Percentiles rank a stretch among this genome's conserved stretches.
phyloP scores from a whole-genome alignment of 2,113 vertebrate genomes.

The Plecturocebus donacophilus region DNA sequence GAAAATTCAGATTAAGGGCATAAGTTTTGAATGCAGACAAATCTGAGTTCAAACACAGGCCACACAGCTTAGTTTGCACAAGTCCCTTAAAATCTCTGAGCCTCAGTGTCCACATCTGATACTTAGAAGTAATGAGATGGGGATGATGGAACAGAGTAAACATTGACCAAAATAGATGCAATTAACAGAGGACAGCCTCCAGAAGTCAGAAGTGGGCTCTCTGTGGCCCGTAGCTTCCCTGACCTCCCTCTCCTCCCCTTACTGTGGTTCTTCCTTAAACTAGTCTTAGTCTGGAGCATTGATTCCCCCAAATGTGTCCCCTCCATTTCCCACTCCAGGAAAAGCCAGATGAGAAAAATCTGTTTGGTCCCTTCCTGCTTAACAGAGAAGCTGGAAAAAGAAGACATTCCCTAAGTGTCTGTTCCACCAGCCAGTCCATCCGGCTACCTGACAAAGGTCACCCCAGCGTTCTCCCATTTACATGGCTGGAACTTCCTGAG shows the following conservation, averaged over 20 bases:
- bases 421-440: neutral
- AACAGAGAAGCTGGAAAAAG: neutral
- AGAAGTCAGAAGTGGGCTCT: neutral
- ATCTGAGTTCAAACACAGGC: neutral
- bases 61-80: neutral
- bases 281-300: neutral
- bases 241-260: neutral
- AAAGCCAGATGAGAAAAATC: neutral
- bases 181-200: neutral
- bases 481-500: conserved; percentile 37
- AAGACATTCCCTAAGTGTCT: neutral
- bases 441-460: neutral
- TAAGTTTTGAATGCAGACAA: neutral
- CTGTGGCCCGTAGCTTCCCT: neutral
- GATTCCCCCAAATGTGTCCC: accelerated
- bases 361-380: neutral
- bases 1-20: neutral
- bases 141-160: neutral
- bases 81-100: neutral
- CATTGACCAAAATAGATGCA: too few relatives aligned
- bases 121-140: neutral
- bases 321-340: neutral
- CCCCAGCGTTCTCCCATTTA: neutral
- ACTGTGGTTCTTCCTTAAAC: neutral
- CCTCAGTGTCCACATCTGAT: neutral